These are phyloP conservation scores for Leucoraja ocellata DNA, from an alignment of 2,797 vertebrate genomes.

Conservation along the genomic window DNA sequence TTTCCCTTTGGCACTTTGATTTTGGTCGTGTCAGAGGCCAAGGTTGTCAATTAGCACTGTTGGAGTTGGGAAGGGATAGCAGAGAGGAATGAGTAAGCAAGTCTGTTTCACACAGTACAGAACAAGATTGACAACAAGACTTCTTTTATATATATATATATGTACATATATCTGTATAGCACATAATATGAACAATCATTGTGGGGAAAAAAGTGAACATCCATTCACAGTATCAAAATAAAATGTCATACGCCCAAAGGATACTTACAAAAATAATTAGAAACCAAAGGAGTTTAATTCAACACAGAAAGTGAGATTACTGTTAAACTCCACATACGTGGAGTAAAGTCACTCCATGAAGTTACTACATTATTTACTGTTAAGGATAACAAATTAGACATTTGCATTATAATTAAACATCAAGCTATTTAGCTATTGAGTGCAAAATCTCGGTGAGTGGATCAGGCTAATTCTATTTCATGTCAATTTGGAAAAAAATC, in stretches of 20 bases:
- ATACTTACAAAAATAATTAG: conserved; percentile 68
- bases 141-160: background rate
- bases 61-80: no score
- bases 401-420: conserved; percentile 53
- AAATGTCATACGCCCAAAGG: conserved; percentile 74
- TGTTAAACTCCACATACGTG: conserved; percentile 53
- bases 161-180: background rate
- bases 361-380: conserved; percentile 48
- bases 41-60: background rate
- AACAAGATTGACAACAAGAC: conserved; percentile 3
- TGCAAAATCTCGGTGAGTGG: conserved; percentile 60
- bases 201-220: background rate
- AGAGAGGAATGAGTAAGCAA: background rate
- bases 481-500: conserved; percentile 53
- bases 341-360: conserved; percentile 55
- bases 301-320: conserved; percentile 43
- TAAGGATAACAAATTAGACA: conserved; percentile 51
- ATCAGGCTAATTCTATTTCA: conserved; percentile 51
- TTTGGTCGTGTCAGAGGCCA: background rate
- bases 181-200: conserved; percentile 31
- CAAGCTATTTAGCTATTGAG: conserved; percentile 58
- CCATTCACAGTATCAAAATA: conserved; percentile 46
- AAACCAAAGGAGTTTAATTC: conserved; percentile 66
- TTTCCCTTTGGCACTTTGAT: background rate
- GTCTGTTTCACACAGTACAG: conserved; percentile 28